Evolutionary conservation across 2,113 vertebrate genomes (phyloP), one percentile per base, ranked within the genome.

Genomic region (Lepus americanus): DNA sequence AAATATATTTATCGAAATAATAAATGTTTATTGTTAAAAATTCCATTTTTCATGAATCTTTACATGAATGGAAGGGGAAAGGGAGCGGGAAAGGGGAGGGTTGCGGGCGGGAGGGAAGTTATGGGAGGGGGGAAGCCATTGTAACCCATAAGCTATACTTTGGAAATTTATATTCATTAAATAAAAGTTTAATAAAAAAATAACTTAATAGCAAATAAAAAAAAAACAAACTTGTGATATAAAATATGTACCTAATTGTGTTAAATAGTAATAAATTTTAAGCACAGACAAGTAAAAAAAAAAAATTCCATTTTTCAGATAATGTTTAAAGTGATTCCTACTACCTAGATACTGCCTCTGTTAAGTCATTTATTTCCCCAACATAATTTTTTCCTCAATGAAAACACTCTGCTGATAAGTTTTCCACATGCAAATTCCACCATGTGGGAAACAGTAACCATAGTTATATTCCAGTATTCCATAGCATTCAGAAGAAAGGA

Each of bases 251-350:
- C 27, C 4, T 64, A 31, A 80, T 53, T 88, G 27, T 23, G 31
- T 88, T 95, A 92, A 63, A 20, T 76, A 85, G 64, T 0, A 63
- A 69, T 63, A 64, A 13, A 61, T 72, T 86, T 93, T 63, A 92
- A 92, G 22, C 29, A 74, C 8, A 66, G 69, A 17, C 8, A 92
- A 80, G 27, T 91, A n/a, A n/a, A n/a, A n/a, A n/a, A n/a, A n/a
- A n/a, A n/a, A n/a, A n/a, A n/a, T 66, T 23, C 23, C 31, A 14
- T 76, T 10, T 44, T 87, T 76, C 72, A 76, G 36, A 64, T 59
- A 7, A 39, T 70, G 67, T 29, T 44, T 61, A 36, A 55, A 87
- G 20, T 76, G 36, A 64, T 63, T 63, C 9, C 13, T 29, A 67
- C 74, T n/a, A 39, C 55, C 13, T n/a, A 89, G 63, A 55, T 49